Evolutionary conservation across 2,113 vertebrate species (phyloP), one percentile per base, ranked within the genome.

Genomic region (Mustela lutreola): DNA sequence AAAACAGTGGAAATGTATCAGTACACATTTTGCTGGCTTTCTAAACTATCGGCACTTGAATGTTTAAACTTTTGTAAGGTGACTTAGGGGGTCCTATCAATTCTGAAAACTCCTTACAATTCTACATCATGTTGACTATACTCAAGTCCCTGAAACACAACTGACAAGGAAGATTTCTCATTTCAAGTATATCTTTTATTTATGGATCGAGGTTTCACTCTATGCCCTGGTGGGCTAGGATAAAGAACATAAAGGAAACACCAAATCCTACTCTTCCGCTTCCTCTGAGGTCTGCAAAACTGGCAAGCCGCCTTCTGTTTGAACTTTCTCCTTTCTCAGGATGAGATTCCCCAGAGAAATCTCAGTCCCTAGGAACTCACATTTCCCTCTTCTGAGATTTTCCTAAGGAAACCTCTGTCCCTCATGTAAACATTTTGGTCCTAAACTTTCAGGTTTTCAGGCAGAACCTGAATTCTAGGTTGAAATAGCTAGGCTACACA

Each of bases 271-370:
- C 2, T 89, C 82, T 89, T 62, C 2, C 4, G 89, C 82, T 50
- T 95, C 53, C 56, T 94, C 56, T 85, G 28, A 88, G 42, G 12
- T 67, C 36, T 7, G 28, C 2, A 76, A 50, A 92, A 28, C 16
- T 60, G 60, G 33, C 26, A 83, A 96, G 33, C 1, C 8, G n/a
- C 76, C 21, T 96, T 79, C 12, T 70, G 14, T 80, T 58, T 70
- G 58, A 89, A 75, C 63, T 93, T 95, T 56, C 9, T 94, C 63
- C 96, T 97, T 95, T 42, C 26, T 91, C 19, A 81, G 76, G 28
- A 58, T 78, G 26, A 96, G 22, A 90, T 80, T 95, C 24, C 11
- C 48, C 45, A 50, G 11, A n/a, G 12, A 75, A 91, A 36, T 65
- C 7, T 84, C 7, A 82, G 24, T 86, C 6, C 7, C 58, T 50